Percentiles rank a stretch among this genome's conserved stretches.
Conservation (phyloP, 2,888 invertebrate species). For the Disparrhopalites patrizii region DNA sequence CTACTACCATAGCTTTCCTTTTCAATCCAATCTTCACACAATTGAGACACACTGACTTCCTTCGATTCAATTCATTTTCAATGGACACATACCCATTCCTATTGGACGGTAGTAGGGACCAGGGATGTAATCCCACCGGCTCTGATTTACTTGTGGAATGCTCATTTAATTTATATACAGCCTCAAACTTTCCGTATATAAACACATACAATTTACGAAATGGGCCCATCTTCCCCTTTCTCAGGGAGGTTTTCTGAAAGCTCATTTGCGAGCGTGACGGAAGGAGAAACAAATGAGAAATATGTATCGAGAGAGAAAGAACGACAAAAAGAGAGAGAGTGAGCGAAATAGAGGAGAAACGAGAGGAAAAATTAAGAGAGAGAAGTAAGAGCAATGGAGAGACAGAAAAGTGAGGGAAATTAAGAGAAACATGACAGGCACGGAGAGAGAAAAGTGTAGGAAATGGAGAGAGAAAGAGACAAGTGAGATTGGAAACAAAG, state of each 20-base stretch:
- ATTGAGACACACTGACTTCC: conserved; percentile 16
- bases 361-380: neutral
- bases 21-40: conserved; percentile 13
- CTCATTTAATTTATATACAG: conserved; percentile 6
- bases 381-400: conserved; percentile 22
- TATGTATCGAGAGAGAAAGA: too few relatives aligned
- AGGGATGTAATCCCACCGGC: neutral
- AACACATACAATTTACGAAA: too few relatives aligned
- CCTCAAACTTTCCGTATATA: too few relatives aligned
- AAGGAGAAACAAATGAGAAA: too few relatives aligned
- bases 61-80: conserved; percentile 14
- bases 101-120: neutral
- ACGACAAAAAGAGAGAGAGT: neutral
- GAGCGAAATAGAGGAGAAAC: neutral
- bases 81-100: neutral
- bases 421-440: too few relatives aligned
- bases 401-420: conserved; percentile 28
- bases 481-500: too few relatives aligned
- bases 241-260: too few relatives aligned
- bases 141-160: neutral
- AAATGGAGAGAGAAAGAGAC: too few relatives aligned
- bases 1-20: too few relatives aligned
- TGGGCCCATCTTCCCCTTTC: too few relatives aligned
- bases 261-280: too few relatives aligned
- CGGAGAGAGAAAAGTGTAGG: too few relatives aligned